These are phyloP conservation scores for Didymodactylos carnosus DNA, from an alignment of 2,888 invertebrate genomes.

Conservation along the genomic window DNA sequence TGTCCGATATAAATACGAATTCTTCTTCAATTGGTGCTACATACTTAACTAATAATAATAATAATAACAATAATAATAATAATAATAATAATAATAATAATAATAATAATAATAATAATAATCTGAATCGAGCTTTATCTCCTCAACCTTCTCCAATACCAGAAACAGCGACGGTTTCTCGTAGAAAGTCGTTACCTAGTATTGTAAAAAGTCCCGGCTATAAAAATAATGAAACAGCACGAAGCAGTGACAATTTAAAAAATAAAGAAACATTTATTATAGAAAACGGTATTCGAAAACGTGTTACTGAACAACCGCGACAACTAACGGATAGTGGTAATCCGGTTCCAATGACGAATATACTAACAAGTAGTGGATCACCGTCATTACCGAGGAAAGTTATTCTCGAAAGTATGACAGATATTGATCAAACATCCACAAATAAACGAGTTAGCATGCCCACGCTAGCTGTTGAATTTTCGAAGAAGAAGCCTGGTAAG, in stretches of 20 bases:
- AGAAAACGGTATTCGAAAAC: slow-evolving; percentile 14
- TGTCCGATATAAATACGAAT: no score
- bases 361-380: slow-evolving; percentile 2
- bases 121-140: no score
- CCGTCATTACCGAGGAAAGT: slow-evolving; percentile 5
- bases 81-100: neutral
- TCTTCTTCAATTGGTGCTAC: no score
- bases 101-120: neutral
- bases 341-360: neutral
- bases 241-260: slow-evolving; percentile 6
- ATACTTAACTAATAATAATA: no score
- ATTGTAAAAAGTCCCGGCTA: slow-evolving; percentile 4
- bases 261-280: slow-evolving; percentile 12
- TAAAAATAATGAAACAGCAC: slow-evolving; percentile 11
- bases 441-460: slow-evolving; percentile 13
- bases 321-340: neutral
- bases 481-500: no score
- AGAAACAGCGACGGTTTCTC: no score
- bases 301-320: slow-evolving; percentile 8
- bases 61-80: no score
- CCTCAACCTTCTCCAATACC: neutral
- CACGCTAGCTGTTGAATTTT: neutral
- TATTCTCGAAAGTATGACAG: slow-evolving; percentile 9
- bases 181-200: slow-evolving; percentile 13
- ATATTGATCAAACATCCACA: no score